These are phyloP conservation scores for Lapara coniferarum DNA, from an alignment of 2,888 invertebrate genomes.

Conservation along the genomic window DNA sequence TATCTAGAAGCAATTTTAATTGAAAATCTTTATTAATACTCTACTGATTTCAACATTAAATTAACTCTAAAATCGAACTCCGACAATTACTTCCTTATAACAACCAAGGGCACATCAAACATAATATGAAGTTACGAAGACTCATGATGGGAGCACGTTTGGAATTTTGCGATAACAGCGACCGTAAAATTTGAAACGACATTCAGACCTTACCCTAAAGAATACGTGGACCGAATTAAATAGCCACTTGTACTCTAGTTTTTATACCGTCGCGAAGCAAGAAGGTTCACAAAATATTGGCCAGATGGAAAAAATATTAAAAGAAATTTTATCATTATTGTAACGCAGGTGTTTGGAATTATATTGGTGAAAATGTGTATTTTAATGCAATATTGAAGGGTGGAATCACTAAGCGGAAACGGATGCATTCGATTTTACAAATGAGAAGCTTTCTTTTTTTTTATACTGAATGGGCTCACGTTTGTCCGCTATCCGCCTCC, in stretches of 20 bases:
- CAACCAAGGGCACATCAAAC: conserved; percentile 7
- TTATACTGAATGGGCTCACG: too few species aligned
- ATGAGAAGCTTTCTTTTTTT: too few species aligned
- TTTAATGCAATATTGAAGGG: conserved; percentile 1
- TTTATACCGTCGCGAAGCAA: not conserved
- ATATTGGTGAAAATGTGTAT: not conserved
- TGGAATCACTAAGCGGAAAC: not conserved
- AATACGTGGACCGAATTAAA: conserved; percentile 30
- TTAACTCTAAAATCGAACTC: too few species aligned
- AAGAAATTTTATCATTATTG: not conserved
- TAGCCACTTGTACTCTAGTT: conserved; percentile 18
- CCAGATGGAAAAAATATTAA: not conserved
- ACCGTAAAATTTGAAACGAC: conserved; percentile 40
- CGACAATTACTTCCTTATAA: not conserved
- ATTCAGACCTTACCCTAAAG: conserved; percentile 24
- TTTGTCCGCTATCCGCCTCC: too few species aligned
- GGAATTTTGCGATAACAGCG: conserved; percentile 51
- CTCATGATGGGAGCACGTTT: conserved; percentile 33
- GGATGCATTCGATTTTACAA: conserved; percentile 1
- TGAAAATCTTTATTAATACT: too few species aligned
- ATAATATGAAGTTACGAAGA: conserved; percentile 15
- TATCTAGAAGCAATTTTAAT: too few species aligned
- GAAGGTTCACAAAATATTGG: conserved; percentile 17
- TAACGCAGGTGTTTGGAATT: not conserved
- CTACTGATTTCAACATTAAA: too few species aligned